These are phyloP conservation scores for Nemapogon koenigi DNA, from an alignment of 2,888 invertebrate species.

Conservation along the genomic window DNA sequence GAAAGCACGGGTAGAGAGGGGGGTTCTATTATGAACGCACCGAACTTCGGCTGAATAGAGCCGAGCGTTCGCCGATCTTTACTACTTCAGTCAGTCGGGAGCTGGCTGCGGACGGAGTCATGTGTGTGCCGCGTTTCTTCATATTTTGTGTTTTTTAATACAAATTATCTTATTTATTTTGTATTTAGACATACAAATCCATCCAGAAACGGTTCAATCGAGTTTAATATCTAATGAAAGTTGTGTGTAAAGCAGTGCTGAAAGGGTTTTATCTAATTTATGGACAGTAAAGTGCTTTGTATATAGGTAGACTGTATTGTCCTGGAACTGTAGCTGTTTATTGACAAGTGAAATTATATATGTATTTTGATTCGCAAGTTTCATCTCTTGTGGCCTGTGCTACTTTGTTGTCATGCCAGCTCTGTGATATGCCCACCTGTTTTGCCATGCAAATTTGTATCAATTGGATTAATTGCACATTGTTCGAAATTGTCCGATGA, in stretches of 20 bases:
- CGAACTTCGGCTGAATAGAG: constrained; percentile 28
- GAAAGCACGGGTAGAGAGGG: too few relatives aligned
- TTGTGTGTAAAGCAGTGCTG: neutral
- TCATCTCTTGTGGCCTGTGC: too few relatives aligned
- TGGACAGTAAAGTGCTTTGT: constrained; percentile 30
- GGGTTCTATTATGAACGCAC: constrained; percentile 34
- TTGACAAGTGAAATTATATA: constrained; percentile 61
- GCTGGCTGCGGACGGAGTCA: constrained; percentile 61
- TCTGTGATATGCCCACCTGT: too few relatives aligned
- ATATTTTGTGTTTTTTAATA: too few relatives aligned
- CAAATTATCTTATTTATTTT: constrained; percentile 44
- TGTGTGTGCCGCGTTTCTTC: constrained; percentile 50
- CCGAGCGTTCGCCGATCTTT: constrained; percentile 39
- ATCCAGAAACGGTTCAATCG: constrained; percentile 52
- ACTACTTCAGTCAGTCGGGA: constrained; percentile 39
- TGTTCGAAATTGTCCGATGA: too few relatives aligned
- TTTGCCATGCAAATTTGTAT: too few relatives aligned
- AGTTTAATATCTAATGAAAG: too few relatives aligned
- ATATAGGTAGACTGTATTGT: constrained; percentile 21
- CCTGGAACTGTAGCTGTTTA: constrained; percentile 31
- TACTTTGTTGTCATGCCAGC: too few relatives aligned
- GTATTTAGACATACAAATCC: constrained; percentile 48
- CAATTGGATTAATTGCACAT: too few relatives aligned
- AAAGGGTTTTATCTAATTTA: constrained; percentile 24
- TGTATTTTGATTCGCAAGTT: too few relatives aligned